These are phyloP conservation scores for Parapsyche elsis DNA, from an alignment of 1,140 invertebrate species.

Conservation along the genomic window DNA sequence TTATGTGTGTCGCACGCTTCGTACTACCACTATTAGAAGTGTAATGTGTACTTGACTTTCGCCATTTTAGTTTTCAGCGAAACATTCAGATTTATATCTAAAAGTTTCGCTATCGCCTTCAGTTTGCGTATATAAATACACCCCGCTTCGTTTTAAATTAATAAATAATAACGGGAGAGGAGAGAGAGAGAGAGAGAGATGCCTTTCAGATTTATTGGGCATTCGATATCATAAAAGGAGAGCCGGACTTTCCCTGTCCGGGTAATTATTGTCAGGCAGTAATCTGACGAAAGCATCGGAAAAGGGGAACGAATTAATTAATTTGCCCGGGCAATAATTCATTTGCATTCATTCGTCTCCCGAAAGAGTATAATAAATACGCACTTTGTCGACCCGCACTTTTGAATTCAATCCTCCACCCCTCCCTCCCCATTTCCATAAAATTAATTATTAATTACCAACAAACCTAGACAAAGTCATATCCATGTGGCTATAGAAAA, in stretches of 20 bases:
- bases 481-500: too few species aligned
- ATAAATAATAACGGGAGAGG: not conserved
- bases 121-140: not conserved
- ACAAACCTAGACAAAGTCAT: too few species aligned
- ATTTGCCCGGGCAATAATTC: constrained; percentile 20
- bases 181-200: not conserved
- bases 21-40: too few species aligned
- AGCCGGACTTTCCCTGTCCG: constrained; percentile 22
- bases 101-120: not conserved
- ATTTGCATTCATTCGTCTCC: constrained; percentile 26
- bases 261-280: constrained; percentile 24
- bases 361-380: constrained; percentile 21
- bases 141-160: constrained; percentile 1
- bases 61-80: too few species aligned
- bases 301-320: constrained; percentile 33
- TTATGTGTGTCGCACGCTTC: too few species aligned
- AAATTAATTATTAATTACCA: not conserved
- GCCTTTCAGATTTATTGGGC: constrained; percentile 18
- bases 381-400: not conserved
- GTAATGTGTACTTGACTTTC: too few species aligned
- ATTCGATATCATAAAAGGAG: constrained; percentile 28
- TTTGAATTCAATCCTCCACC: not conserved
- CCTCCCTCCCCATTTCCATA: not conserved
- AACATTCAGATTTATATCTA: too few species aligned
- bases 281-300: constrained; percentile 33